Conservation (phyloP, 2,888 invertebrate genomes). For the Slavum lentiscoides region DNA sequence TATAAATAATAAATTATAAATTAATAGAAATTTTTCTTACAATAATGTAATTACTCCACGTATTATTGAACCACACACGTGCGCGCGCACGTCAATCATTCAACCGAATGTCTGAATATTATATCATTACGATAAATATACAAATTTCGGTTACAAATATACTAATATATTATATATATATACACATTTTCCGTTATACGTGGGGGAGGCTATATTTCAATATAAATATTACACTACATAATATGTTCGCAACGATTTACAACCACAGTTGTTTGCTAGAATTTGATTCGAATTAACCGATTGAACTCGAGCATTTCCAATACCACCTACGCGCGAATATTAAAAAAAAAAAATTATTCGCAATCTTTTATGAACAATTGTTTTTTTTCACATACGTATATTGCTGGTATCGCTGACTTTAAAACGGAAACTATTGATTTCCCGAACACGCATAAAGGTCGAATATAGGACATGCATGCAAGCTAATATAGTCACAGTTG, state of each 20-base stretch:
- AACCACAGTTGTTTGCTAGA: background rate
- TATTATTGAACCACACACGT: background rate
- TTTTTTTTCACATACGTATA: background rate
- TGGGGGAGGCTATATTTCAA: background rate
- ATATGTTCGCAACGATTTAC: background rate
- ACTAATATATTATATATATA: too few species aligned
- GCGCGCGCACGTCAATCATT: background rate
- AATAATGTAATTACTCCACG: background rate
- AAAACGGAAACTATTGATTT: slow-evolving; percentile 28
- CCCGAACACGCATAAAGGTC: slow-evolving; percentile 16
- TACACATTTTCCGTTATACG: background rate
- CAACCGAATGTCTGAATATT: background rate
- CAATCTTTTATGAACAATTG: background rate
- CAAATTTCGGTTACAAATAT: background rate
- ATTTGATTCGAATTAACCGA: background rate
- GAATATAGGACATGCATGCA: slow-evolving; percentile 4
- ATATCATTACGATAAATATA: background rate
- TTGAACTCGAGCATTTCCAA: background rate
- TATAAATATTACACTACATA: background rate
- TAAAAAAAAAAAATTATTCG: background rate
- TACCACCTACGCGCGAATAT: too few species aligned
- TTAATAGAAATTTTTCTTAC: too few species aligned
- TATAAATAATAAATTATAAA: background rate
- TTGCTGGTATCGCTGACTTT: background rate
- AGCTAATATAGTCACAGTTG: slow-evolving; percentile 11